Evolutionary conservation across 2,113 vertebrate genomes (phyloP).

Genomic region (Poeciliopsis prolifica): DNA sequence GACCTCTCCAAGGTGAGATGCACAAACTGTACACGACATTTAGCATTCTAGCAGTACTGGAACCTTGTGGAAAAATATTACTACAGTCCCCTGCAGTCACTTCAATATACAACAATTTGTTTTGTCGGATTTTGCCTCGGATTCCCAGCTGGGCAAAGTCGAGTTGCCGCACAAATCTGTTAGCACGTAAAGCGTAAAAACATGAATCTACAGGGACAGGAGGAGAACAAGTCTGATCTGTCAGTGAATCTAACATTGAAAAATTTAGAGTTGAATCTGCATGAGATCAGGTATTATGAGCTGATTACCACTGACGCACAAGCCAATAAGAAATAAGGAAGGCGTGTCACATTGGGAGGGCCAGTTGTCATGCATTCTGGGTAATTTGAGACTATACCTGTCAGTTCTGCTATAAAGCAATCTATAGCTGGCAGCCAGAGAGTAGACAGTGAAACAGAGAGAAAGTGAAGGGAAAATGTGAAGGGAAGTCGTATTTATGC

Average conservation of each 20-base stretch:
- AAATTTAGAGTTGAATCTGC: too few relatives aligned
- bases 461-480: neutral
- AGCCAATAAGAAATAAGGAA: neutral
- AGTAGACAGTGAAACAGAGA: neutral
- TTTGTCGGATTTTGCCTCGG: neutral
- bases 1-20: conserved; percentile 94
- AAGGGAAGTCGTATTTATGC: neutral
- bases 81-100: too few relatives aligned
- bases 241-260: too few relatives aligned
- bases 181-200: neutral
- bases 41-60: neutral
- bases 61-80: neutral
- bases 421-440: neutral
- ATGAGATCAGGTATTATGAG: too few relatives aligned
- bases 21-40: conserved; percentile 12
- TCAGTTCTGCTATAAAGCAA: neutral
- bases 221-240: too few relatives aligned
- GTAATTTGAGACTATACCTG: neutral
- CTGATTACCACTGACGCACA: neutral
- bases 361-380: neutral
- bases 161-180: neutral
- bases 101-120: neutral
- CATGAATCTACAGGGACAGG: neutral
- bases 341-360: neutral
- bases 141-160: too few relatives aligned